phyloP scores from a whole-genome alignment of 2,113 vertebrate genomes.

The Neodontobutis hainanensis region DNA sequence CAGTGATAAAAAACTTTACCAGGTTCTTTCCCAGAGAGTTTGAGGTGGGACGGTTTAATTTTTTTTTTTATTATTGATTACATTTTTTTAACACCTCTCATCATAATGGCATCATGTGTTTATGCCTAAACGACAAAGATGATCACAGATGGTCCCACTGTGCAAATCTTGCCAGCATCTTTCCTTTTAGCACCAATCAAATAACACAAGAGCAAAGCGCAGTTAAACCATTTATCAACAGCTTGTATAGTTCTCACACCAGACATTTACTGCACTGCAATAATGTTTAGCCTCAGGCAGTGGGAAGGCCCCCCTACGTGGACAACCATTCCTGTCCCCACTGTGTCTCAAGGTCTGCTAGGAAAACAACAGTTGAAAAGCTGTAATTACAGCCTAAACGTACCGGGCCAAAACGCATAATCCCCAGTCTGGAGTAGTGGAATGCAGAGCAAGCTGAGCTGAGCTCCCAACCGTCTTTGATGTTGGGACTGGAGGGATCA shows the following conservation, averaged over 20 bases:
- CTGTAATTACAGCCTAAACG: slow-evolving; percentile 75
- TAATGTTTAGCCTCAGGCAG: slow-evolving; percentile 43
- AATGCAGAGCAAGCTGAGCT: slow-evolving; percentile 75
- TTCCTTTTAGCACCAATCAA: slow-evolving; percentile 50
- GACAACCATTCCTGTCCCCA: slow-evolving; percentile 49
- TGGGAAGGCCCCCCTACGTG: slow-evolving; percentile 34
- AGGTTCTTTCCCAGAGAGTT: slow-evolving; percentile 9
- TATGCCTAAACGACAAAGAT: slow-evolving; percentile 45
- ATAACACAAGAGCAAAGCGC: slow-evolving; percentile 20
- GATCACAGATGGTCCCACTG: slow-evolving; percentile 62
- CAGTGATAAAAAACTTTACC: slow-evolving; percentile 22
- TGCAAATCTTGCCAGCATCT: slow-evolving; percentile 47
- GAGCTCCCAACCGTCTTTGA: slow-evolving; percentile 73
- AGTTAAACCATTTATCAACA: slow-evolving; percentile 33
- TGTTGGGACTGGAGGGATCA: slow-evolving; percentile 74
- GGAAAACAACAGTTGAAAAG: slow-evolving; percentile 71
- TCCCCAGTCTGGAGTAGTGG: slow-evolving; percentile 75
- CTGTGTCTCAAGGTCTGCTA: slow-evolving; percentile 69
- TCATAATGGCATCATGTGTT: slow-evolving; percentile 50
- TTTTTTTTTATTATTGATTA: slow-evolving; percentile 37
- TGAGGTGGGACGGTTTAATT: slow-evolving; percentile 20
- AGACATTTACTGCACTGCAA: slow-evolving; percentile 21
- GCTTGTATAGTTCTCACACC: slow-evolving; percentile 41
- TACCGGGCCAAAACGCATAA: slow-evolving; percentile 72
- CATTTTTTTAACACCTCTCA: slow-evolving; percentile 60